Evolutionary conservation across 2,113 vertebrate species (phyloP), one percentile per base, ranked within the genome.

Genomic region (Tor tambroides): DNA sequence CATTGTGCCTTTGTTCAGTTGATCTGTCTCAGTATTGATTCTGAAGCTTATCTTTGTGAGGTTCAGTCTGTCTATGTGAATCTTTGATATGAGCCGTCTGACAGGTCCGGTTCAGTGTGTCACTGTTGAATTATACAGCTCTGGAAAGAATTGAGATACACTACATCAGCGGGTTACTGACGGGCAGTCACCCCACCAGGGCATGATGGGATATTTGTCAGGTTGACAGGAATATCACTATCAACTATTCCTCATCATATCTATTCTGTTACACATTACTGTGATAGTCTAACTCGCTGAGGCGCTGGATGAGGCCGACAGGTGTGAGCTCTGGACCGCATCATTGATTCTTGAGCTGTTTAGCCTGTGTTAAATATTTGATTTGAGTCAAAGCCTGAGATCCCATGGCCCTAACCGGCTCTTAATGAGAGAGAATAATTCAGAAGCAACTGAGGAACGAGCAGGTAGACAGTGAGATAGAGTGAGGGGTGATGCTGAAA

Each of bases 341-440:
- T 92, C 91, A 90, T 85, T 87, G 49, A 82, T 72, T 89, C 74
- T 82, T 74, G 81, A 41, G 69, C 89, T 91, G 83, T 87, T 91
- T 93, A 91, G 93, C 92, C 90, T 38, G 12, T 23, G 85, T 85
- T 93, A 89, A 92, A 93, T 93, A 92, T 93, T 93, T 93, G 56
- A 93, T 92, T 85, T 65, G 67, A 79, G 63, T 38, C 63, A 80
- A 35, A 80, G 63, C 51, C 3, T 43, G 80, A 43, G 35, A 75
- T 72, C 72, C 63, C 41, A 56, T 61, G 81, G 89, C 84, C 86
- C 65, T 23, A 83, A 91, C 88, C 90, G 87, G 87, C 69, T 87
- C 54, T 77, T 92, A 91, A 93, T 93, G 88, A 91, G 83, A 93
- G 89, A 91, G 93, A 94, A 94, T 94, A 90, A 93, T 94, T 92